Base-by-base conservation (phyloP, 1,140 invertebrate species). In the Marisa cornuarietis region DNA sequence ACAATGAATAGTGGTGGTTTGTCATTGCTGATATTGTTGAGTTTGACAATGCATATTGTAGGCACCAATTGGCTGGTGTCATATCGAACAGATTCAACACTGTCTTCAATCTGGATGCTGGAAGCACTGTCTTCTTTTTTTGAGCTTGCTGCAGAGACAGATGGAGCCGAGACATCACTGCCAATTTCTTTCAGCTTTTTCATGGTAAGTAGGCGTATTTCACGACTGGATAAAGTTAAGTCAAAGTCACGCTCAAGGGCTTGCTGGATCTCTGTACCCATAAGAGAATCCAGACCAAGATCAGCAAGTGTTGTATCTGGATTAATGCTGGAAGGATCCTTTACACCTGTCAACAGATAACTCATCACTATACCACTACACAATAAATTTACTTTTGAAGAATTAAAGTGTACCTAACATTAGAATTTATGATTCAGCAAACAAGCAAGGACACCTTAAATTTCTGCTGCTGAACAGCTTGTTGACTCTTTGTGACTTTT, bases 181-280 rank as follows among this genome's bases (percentile, higher is more conserved):
- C 78, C 80, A 79, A 98, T 92, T 87, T 94, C 93, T 66, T 93
- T 91, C 1, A 99, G 91, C 84, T 94, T 94, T 1, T 87, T 89
- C 9, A 92, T 84, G 20, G 91, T 92, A 49, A 91, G 86, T 79
- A 87, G 79, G 76, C 97, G 93, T 85, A 99, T 97, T 90, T 99
- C 97, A 87, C 95, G 94, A 66, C 96, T 94, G 63, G 95, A 95
- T n/a, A 99, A 90, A 0, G 96, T 93, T 51, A 98, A 88, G 90
- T 98, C 96, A 90, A 95, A 98, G 83, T 96, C 96, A 76, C 97
- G 93, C 90, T 99, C 97, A 14, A 99, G 91, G 0, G 95, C 97
- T 90, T 99, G 97, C 91, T 99, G 99, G 81, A 99, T 97, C 92
- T 99, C 98, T 0, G 98, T 96, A 77, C 96, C 97, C 98, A 99